Evolutionary conservation across 2,797 vertebrate genomes (phyloP).

Genomic region (Meriones psammophilus): DNA sequence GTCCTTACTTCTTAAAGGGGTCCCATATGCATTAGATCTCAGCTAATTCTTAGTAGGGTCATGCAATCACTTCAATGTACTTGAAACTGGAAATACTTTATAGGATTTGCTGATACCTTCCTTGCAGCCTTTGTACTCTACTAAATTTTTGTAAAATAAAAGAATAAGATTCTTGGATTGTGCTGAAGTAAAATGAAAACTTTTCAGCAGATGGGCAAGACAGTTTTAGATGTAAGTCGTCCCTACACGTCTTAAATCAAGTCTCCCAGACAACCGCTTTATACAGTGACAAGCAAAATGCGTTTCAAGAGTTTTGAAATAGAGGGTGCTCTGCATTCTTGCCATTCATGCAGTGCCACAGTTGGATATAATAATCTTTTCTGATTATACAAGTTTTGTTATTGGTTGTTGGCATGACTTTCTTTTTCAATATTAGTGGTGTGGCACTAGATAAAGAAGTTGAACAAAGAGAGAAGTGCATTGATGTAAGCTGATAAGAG

Average conservation of each 20-base stretch:
- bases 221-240: slow-evolving; percentile 49
- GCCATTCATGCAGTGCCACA: neutral
- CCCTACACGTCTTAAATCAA: neutral
- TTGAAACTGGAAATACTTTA: slow-evolving; percentile 56
- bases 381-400: slow-evolving; percentile 1
- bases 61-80: slow-evolving; percentile 40
- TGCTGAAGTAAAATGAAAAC: neutral
- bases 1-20: neutral
- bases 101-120: neutral
- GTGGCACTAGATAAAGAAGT: neutral
- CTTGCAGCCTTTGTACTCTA: slow-evolving; percentile 46
- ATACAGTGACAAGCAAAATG: neutral
- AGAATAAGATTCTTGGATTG: neutral
- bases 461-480: neutral
- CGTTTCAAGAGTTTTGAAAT: slow-evolving; percentile 33
- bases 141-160: slow-evolving; percentile 25
- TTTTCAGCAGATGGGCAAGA: slow-evolving; percentile 26
- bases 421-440: neutral
- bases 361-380: slow-evolving; percentile 26
- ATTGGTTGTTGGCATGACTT: neutral
- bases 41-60: slow-evolving; percentile 1
- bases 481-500: neutral
- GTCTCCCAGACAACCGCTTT: slow-evolving; percentile 26
- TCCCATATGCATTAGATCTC: neutral
- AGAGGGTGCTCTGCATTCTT: neutral